These are phyloP conservation scores for Sweltsa coloradensis DNA, from an alignment of 1,140 invertebrate species.

Conservation along the genomic window DNA sequence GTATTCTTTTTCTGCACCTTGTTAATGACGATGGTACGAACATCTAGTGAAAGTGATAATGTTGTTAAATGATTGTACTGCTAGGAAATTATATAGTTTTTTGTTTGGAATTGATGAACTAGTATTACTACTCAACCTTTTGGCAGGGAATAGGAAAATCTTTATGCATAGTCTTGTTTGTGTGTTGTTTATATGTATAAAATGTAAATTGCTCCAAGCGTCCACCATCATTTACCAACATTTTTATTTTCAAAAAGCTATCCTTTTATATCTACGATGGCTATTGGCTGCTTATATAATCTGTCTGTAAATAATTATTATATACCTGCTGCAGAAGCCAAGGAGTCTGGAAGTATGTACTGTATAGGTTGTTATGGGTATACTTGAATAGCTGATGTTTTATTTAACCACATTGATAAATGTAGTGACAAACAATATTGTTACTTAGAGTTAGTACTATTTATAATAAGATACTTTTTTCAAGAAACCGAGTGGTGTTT, in stretches of 20 bases:
- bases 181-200: slow-evolving; percentile 2
- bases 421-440: slow-evolving; percentile 13
- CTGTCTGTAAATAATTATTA: slow-evolving; percentile 10
- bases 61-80: too few species aligned
- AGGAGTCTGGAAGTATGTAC: not conserved
- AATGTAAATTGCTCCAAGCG: slow-evolving; percentile 8
- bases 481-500: slow-evolving; percentile 9
- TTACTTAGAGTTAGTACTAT: slow-evolving; percentile 13
- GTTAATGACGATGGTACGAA: too few species aligned
- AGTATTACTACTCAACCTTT: too few species aligned
- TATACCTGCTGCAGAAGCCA: not conserved
- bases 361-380: slow-evolving; percentile 10
- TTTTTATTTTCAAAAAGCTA: slow-evolving; percentile 4
- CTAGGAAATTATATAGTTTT: too few species aligned
- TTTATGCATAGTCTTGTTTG: too few species aligned
- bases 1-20: too few species aligned
- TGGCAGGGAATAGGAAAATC: too few species aligned
- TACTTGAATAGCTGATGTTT: slow-evolving; percentile 12
- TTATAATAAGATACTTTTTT: slow-evolving; percentile 10
- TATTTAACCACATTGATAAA: slow-evolving; percentile 11
- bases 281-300: slow-evolving; percentile 2
- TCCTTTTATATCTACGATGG: slow-evolving; percentile 6
- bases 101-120: too few species aligned
- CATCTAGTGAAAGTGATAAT: too few species aligned
- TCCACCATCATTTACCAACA: not conserved